Percentiles rank a stretch among this genome's conserved stretches.
Evolutionary conservation across 2,797 vertebrate genomes (phyloP).

Genomic region (Clamator glandarius): DNA sequence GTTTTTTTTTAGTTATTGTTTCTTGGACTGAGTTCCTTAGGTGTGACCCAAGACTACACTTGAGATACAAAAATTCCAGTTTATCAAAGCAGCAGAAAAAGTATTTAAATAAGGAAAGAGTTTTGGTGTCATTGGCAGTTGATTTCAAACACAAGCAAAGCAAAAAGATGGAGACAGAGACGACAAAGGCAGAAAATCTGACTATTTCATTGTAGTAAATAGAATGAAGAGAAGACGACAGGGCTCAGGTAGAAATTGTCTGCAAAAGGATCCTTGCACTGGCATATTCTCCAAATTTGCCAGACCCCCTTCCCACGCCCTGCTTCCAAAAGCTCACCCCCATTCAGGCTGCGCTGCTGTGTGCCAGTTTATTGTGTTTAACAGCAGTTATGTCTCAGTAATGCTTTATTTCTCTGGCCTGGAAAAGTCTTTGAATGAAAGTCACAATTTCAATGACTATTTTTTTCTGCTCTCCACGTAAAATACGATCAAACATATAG

Average conservation of each 20-base stretch:
- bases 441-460: slow-evolving; percentile 9
- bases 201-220: not conserved
- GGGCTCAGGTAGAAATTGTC: not conserved
- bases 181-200: not conserved
- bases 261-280: not conserved
- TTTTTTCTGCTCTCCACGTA: slow-evolving; percentile 20
- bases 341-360: not conserved
- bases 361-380: not conserved
- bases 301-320: not conserved
- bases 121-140: not conserved
- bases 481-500: slow-evolving; percentile 30
- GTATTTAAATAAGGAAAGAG: not conserved
- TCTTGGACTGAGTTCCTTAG: not conserved
- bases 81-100: not conserved
- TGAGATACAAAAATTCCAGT: not conserved
- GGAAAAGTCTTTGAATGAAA: slow-evolving; percentile 50
- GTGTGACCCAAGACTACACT: not conserved
- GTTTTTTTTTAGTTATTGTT: not conserved
- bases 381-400: not conserved
- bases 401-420: not conserved
- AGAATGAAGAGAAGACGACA: not conserved
- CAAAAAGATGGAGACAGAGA: not conserved
- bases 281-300: not conserved
- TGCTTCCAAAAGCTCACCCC: not conserved
- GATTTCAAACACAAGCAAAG: not conserved